Evolutionary conservation across 2,888 invertebrate species (phyloP).

Genomic region (Agonopterix arenella): DNA sequence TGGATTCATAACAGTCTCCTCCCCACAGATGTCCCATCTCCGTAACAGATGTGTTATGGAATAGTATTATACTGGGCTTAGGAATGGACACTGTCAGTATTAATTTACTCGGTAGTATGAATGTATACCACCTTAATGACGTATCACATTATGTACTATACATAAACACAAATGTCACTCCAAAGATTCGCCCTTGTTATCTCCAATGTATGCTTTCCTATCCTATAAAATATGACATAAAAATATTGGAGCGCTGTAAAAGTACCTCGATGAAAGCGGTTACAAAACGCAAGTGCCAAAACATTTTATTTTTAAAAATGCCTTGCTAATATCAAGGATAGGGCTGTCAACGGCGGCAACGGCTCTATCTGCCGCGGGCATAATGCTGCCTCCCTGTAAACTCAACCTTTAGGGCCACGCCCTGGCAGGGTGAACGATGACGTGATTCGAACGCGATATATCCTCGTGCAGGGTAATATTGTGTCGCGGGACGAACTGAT

Average conservation of each 20-base stretch:
- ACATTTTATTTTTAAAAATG: constrained; percentile 15
- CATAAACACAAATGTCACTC: too few species aligned
- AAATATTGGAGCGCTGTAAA: background rate
- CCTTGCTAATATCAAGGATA: constrained; percentile 17
- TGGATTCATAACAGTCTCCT: constrained; percentile 59
- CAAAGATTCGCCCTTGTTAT: too few species aligned
- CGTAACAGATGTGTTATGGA: constrained; percentile 44
- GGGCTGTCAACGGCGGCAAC: constrained; percentile 21
- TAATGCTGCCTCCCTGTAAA: constrained; percentile 42
- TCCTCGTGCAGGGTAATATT: constrained; percentile 65
- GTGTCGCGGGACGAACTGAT: constrained; percentile 64
- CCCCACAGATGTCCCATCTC: constrained; percentile 50
- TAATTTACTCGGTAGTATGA: constrained; percentile 23
- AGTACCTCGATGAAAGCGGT: background rate
- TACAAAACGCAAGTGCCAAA: constrained; percentile 8
- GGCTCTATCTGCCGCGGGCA: constrained; percentile 35
- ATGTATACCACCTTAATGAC: background rate
- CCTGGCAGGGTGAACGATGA: constrained; percentile 55
- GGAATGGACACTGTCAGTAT: constrained; percentile 24
- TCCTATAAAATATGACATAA: too few species aligned
- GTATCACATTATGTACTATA: too few species aligned
- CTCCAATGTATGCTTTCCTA: too few species aligned
- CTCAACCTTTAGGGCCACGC: constrained; percentile 48
- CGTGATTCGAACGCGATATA: constrained; percentile 67
- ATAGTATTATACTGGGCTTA: constrained; percentile 35